phyloP scores from a whole-genome alignment of 2,113 vertebrate genomes.

The Panthera uncia region DNA sequence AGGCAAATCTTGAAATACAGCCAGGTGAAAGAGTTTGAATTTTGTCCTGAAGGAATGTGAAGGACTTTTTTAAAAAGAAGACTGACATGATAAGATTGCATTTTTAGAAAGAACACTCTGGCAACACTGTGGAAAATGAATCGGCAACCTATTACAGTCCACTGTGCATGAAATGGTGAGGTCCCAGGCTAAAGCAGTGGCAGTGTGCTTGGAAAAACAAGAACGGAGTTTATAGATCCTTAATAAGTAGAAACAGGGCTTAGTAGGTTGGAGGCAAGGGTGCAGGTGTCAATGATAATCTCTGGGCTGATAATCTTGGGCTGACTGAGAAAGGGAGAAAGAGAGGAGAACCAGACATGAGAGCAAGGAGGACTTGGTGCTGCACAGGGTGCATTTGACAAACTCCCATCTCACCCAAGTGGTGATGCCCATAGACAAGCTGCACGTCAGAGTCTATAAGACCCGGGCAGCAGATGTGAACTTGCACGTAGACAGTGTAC shows the following conservation, averaged over 20 bases:
- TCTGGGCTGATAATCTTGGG: background rate
- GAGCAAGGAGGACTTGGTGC: background rate
- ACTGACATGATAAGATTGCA: background rate
- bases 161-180: background rate
- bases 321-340: background rate
- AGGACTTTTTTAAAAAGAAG: background rate
- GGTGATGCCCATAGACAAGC: background rate
- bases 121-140: background rate
- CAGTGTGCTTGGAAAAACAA: background rate
- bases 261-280: background rate
- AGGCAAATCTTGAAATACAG: slow-evolving; percentile 47
- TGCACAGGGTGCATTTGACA: background rate
- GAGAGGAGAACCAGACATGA: background rate
- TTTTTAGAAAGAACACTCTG: slow-evolving; percentile 37
- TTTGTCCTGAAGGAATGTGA: slow-evolving; percentile 10
- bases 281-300: background rate
- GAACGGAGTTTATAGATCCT: background rate
- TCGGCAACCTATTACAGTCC: background rate
- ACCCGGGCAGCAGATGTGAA: background rate
- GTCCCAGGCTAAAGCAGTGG: background rate
- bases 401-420: background rate
- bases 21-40: slow-evolving; percentile 32
- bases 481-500: background rate
- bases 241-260: background rate
- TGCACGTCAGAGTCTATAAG: background rate